A percentile compares a stretch with the other conserved stretches of the same genome.
Evolutionary conservation across 1,140 invertebrate species (phyloP).

Genomic region (Odontomachus brunneus): DNA sequence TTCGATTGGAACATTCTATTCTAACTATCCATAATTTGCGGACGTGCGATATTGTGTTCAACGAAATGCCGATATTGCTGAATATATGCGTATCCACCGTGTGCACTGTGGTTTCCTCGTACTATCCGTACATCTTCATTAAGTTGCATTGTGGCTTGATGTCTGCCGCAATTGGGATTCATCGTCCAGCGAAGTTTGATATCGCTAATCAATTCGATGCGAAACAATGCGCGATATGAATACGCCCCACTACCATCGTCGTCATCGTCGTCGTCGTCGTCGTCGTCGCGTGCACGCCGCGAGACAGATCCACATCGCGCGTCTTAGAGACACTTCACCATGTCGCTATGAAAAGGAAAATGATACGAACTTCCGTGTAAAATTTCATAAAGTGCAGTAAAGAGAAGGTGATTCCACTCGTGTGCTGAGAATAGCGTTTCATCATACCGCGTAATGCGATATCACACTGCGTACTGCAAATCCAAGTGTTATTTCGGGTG

Average conservation of each 20-base stretch:
- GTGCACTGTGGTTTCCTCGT: conserved; percentile 67
- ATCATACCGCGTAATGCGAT: not conserved
- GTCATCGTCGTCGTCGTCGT: not conserved
- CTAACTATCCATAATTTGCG: conserved; percentile 44
- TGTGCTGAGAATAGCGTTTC: not conserved
- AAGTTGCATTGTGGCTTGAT: conserved; percentile 63
- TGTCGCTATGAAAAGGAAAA: not conserved
- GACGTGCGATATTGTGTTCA: conserved; percentile 53
- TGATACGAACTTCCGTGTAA: not conserved
- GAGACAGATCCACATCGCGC: not conserved
- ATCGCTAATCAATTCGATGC: conserved; percentile 59
- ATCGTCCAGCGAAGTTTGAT: conserved; percentile 56
- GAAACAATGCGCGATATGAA: conserved; percentile 2
- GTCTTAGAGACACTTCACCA: not conserved
- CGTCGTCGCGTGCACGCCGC: not conserved
- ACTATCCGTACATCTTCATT: conserved; percentile 69
- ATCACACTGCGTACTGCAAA: no score
- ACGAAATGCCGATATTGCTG: conserved; percentile 65
- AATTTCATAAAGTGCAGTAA: conserved; percentile 13
- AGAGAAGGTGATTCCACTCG: not conserved
- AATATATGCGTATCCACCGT: conserved; percentile 61
- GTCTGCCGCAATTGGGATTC: conserved; percentile 65
- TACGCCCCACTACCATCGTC: not conserved
- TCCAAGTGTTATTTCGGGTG: no score
- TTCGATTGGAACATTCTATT: conserved; percentile 55